phyloP scores from a whole-genome alignment of 2,797 vertebrate genomes.

The Sebastes elongatus region DNA sequence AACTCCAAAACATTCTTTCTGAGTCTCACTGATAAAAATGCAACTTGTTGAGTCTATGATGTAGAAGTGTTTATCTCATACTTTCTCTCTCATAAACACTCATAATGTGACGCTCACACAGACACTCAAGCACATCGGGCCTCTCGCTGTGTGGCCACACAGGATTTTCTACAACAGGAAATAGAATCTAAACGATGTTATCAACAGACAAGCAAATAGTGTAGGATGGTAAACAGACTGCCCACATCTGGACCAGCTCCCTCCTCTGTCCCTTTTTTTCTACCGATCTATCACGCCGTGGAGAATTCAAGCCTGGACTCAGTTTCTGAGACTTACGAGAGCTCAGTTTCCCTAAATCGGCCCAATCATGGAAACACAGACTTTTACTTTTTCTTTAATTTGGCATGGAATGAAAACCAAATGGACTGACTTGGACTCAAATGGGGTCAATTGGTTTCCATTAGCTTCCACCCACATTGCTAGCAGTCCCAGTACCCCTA shows the following conservation, averaged over 20 bases:
- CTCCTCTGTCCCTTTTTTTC: background rate
- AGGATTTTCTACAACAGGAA: slow-evolving; percentile 48
- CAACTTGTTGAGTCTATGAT: slow-evolving; percentile 9
- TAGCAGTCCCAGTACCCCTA: background rate
- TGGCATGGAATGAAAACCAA: slow-evolving; percentile 57
- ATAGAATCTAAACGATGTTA: slow-evolving; percentile 40
- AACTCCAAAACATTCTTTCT: slow-evolving; percentile 1
- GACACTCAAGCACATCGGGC: background rate
- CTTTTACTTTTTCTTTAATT: slow-evolving; percentile 51
- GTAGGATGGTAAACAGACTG: slow-evolving; percentile 38
- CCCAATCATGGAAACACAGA: slow-evolving; percentile 38
- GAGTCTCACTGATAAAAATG: background rate
- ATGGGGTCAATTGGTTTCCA: slow-evolving; percentile 52
- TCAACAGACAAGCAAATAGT: slow-evolving; percentile 52
- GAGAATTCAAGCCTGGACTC: slow-evolving; percentile 13
- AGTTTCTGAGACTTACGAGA: slow-evolving; percentile 10
- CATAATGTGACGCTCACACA: background rate
- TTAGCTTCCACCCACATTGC: slow-evolving; percentile 28
- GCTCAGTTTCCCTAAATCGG: slow-evolving; percentile 29
- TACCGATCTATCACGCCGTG: background rate
- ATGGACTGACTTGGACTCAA: slow-evolving; percentile 25
- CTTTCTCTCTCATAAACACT: background rate
- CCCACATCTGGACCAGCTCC: slow-evolving; percentile 22
- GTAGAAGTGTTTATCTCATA: background rate
- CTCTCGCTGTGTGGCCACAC: slow-evolving; percentile 46